Evolutionary conservation across 2,113 vertebrate genomes (phyloP).

Genomic region (Cnemophilus loriae): DNA sequence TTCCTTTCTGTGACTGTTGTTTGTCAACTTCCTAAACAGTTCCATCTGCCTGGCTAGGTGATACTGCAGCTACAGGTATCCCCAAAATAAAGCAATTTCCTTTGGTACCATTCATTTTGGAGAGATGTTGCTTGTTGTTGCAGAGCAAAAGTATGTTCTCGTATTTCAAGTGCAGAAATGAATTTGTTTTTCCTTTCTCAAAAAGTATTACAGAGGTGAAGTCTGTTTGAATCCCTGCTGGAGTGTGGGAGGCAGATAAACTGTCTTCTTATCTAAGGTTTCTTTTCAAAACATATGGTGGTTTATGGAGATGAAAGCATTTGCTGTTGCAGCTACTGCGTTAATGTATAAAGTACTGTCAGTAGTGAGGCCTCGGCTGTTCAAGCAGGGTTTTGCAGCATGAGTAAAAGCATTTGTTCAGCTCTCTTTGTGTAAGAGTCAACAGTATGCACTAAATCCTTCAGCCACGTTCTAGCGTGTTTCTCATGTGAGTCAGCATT

Average conservation of each 20-base stretch:
- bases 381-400: background rate
- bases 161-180: background rate
- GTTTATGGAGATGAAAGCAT: background rate
- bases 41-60: background rate
- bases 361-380: background rate
- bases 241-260: background rate
- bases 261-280: background rate
- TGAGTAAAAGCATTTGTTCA: background rate
- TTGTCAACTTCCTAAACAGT: background rate
- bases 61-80: background rate
- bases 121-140: background rate
- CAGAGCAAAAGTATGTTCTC: background rate
- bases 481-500: slow-evolving; percentile 8
- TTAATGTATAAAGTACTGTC: background rate
- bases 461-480: background rate
- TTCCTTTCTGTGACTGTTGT: background rate
- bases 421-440: background rate
- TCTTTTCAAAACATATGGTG: background rate
- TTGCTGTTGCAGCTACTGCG: background rate
- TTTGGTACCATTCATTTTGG: background rate
- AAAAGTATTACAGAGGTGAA: background rate
- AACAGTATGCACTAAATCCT: background rate
- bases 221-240: background rate
- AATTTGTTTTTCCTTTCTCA: background rate
- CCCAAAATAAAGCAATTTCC: background rate